phyloP scores from a whole-genome alignment of 2,888 invertebrate species.

The Brenthis ino region DNA sequence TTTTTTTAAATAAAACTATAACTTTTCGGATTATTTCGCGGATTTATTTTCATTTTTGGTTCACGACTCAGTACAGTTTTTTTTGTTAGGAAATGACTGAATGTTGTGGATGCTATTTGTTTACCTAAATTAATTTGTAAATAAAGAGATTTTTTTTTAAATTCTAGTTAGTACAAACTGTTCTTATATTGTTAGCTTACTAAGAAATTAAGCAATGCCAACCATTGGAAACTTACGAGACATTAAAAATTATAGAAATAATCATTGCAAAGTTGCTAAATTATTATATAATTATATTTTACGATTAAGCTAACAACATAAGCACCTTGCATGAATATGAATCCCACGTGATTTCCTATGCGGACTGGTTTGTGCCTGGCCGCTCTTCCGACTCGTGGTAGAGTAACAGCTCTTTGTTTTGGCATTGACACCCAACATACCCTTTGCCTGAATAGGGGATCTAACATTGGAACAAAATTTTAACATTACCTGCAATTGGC shows the following conservation, averaged over 20 bases:
- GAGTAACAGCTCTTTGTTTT: constrained; percentile 69
- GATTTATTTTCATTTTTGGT: too few relatives aligned
- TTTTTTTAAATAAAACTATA: too few relatives aligned
- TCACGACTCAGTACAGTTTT: not conserved
- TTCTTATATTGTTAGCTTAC: not conserved
- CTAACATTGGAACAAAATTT: constrained; percentile 64
- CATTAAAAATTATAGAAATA: not conserved
- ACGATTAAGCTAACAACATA: constrained; percentile 1
- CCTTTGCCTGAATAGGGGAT: constrained; percentile 69
- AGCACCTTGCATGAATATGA: not conserved
- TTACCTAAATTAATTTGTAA: too few relatives aligned
- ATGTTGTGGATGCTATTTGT: too few relatives aligned
- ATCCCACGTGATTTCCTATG: constrained; percentile 61
- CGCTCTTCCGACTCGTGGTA: constrained; percentile 79
- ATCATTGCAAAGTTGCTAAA: not conserved
- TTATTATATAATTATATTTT: not conserved
- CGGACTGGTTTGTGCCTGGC: constrained; percentile 59
- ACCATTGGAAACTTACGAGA: too few relatives aligned
- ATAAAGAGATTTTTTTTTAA: too few relatives aligned
- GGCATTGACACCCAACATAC: constrained; percentile 56
- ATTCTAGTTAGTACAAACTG: too few relatives aligned
- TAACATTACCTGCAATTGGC: constrained; percentile 52
- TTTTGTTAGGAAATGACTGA: too few relatives aligned
- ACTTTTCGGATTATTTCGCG: too few relatives aligned
- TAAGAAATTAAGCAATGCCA: not conserved